phyloP scores from a whole-genome alignment of 2,888 invertebrate species.

The Drosophila birchii region DNA sequence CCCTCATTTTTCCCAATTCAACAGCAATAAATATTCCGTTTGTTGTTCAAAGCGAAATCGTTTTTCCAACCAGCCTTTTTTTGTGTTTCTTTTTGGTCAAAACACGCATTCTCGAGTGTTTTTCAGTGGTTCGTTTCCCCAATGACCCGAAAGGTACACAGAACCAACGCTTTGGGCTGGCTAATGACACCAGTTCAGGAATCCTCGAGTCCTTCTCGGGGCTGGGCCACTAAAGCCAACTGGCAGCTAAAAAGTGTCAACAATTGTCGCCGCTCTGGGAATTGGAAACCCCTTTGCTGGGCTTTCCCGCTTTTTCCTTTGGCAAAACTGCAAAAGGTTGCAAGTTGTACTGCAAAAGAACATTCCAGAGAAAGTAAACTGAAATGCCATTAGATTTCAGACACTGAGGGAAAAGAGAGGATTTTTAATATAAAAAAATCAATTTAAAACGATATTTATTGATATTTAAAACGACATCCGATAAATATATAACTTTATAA shows the following conservation, averaged over 20 bases:
- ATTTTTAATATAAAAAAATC: not conserved
- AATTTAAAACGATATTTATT: no score
- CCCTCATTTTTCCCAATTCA: constrained; percentile 9
- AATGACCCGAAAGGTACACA: constrained; percentile 25
- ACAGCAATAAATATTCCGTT: constrained; percentile 66
- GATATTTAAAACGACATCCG: no score
- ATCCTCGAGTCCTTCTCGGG: not conserved
- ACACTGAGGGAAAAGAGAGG: not conserved
- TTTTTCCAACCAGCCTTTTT: constrained; percentile 7
- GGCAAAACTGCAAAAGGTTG: constrained; percentile 23
- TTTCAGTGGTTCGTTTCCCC: constrained; percentile 22
- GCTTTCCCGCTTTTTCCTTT: not conserved
- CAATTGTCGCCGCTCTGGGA: constrained; percentile 41
- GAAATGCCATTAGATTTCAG: constrained; percentile 28
- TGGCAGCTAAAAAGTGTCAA: constrained; percentile 29
- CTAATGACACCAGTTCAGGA: constrained; percentile 32
- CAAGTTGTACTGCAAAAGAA: constrained; percentile 16
- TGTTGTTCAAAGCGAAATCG: constrained; percentile 51
- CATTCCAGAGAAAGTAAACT: constrained; percentile 34
- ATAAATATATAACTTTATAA: no score
- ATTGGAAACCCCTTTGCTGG: not conserved
- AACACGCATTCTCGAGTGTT: constrained; percentile 3
- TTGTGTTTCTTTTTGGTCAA: constrained; percentile 1
- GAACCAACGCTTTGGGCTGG: constrained; percentile 2
- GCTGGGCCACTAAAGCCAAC: not conserved